Evolutionary conservation across 2,797 vertebrate species (phyloP), one percentile per base, ranked within the genome.

Genomic region (Gallinago nigripennis): DNA sequence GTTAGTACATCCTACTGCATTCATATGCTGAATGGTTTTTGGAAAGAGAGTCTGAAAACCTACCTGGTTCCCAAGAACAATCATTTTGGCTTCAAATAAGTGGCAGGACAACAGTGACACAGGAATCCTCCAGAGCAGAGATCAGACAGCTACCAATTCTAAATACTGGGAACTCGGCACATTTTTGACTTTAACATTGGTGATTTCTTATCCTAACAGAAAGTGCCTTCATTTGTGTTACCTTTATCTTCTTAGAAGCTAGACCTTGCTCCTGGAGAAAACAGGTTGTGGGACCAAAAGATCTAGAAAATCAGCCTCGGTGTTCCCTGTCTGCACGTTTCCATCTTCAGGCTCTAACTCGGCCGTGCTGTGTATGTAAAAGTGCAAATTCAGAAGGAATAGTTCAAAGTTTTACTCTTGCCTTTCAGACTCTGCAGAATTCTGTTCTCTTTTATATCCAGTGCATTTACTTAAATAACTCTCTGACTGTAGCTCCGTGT

Each of bases 271-370:
- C 51, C 33, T 69, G 56, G 66, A 79, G 54, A 75, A 86, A 73
- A 81, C 43, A 86, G 45, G 70, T 21, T 56, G 65, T 65, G 68
- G 61, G 65, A 94, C 86, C 80, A 94, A 86, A 92, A 91, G 51
- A 41, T 61, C 24, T 75, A 39, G 61, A 89, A 92, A 92, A 69
- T 15, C 46, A 78, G 54, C 66, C 58, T 56, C 27, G 10, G 57
- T 70, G 45, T 72, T 89, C 43, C 79, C n/a, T 18, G 61, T 66
- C 69, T 90, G 51, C 51, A 12, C 18, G 24, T 91, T 92, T 63
- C 60, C 48, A 78, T 86, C 76, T 83, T 65, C 37, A 75, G 69
- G 60, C 51, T 69, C 41, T 56, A 79, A 72, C 66, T 66, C 28
- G 19, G 51, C 51, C 1, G 0, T 48, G 37, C 53, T 81, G 11